Evolutionary conservation across 2,113 vertebrate species (phyloP), one percentile per base, ranked within the genome.

Genomic region (Lophius piscatorius): DNA sequence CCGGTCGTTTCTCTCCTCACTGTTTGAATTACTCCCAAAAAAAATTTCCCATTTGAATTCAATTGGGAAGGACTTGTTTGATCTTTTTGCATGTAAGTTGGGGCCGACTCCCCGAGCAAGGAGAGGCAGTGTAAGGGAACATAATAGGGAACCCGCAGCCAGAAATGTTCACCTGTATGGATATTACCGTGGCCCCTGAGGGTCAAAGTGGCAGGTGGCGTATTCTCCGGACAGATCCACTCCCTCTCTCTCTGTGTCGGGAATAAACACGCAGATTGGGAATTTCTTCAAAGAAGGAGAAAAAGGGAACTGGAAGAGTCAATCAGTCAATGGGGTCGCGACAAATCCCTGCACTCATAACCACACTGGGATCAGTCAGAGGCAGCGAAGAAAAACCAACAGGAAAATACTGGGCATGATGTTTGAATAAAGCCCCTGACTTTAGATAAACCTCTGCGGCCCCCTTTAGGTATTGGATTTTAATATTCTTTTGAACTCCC

Each of bases 41-140:
- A 16, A 84, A 88, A 85, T 86, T 87, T 87, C 76, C 84, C 73
- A 89, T 92, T 91, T 90, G 80, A 91, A 90, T 91, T 88, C 78
- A 85, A 88, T 86, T 88, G 83, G 49, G 60, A 65, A 76, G 34
- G 71, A 81, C 78, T 87, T 90, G 88, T 92, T 92, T 91, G 91
- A 92, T 92, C 90, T 92, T 80, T n/a, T 78, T 83, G 79, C 86
- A 85, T 82, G 80, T 87, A 80, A 86, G 85, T 85, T 80, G 42
- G 76, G 49, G 68, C 66, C 65, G 72, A 80, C 72, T 88, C 87
- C 85, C 70, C 35, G 56, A 90, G 91, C 88, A 63, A 84, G 47
- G 70, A 60, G 74, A 45, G 63, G 85, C 83, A 62, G 70, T 80
- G 84, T 78, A 75, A 80, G 35, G 49, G 63, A 80, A 78, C 84